Percentiles rank a stretch among this genome's conserved stretches.
phyloP scores from a whole-genome alignment of 92 coral and sea anemone species.

The Virgularia gustaviana region DNA sequence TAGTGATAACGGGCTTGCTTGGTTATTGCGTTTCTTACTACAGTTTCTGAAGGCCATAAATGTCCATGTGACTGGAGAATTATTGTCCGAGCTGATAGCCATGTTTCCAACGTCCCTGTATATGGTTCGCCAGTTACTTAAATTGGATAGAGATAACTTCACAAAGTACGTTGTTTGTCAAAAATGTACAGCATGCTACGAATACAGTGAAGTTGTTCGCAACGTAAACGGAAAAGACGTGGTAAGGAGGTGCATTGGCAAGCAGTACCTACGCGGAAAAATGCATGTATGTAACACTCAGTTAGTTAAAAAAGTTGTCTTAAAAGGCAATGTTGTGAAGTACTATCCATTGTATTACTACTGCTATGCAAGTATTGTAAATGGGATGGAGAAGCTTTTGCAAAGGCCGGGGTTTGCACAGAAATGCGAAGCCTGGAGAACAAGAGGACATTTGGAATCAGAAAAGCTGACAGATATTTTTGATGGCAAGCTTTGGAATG shows the following conservation, averaged over 20 bases:
- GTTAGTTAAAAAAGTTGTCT: constrained; percentile 22
- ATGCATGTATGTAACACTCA: constrained; percentile 14
- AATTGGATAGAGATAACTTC: no score
- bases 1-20: constrained; percentile 43
- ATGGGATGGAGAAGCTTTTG: constrained; percentile 31
- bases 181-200: constrained; percentile 32
- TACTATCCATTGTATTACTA: constrained; percentile 35
- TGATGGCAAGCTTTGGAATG: constrained; percentile 4
- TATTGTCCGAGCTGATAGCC: no score
- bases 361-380: constrained; percentile 27
- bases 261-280: constrained; percentile 4
- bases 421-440: constrained; percentile 26
- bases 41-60: constrained; percentile 40
- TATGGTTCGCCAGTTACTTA: constrained; percentile 22
- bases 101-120: constrained; percentile 22
- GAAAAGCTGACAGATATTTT: not conserved
- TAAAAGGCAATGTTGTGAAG: constrained; percentile 33
- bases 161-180: no score
- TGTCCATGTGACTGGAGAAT: constrained; percentile 35
- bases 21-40: constrained; percentile 36
- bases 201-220: constrained; percentile 11
- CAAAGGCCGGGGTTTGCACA: no score
- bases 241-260: constrained; percentile 14
- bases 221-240: constrained; percentile 6
- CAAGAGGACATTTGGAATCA: constrained; percentile 24